Base-by-base conservation (phyloP, 2,113 vertebrate species). In the Dolichotis patagonum region DNA sequence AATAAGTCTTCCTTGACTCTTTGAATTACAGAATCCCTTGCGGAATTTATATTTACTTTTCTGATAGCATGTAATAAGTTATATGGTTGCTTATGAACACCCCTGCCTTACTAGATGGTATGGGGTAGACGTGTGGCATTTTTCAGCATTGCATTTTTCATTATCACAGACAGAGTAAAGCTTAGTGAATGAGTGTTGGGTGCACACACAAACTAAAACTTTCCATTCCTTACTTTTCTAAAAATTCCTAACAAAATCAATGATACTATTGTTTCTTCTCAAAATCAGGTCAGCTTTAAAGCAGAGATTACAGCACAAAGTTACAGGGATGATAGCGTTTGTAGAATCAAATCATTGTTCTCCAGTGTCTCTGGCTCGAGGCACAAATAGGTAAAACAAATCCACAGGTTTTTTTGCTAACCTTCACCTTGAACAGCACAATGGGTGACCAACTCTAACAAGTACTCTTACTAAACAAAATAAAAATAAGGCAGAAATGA, bases 211-310 rank as follows among this genome's bases (percentile, higher is more conserved):
- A 94, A 85, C 1, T 0, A 63, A 94, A 89, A 89, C 20, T 85
- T 94, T 73, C 22, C 22, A 65, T 17, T 19, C n/a, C 7, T 77
- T 75, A 16, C 11, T 90, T 97, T 82, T 84, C 46, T 75, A 85
- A 80, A 96, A 58, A 41, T 78, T 62, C 14, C 54, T 46, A 2
- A 71, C n/a, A 91, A 88, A 91, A 88, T 65, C 65, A 86, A 20
- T 77, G 62, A 75, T 54, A 88, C 20, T 46, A 26, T 30, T 95
- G 0, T 93, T 84, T 91, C 69, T 71, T 69, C 28, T 85, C 58
- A 85, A 94, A 97, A 85, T 19, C 2, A 49, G 84, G 67, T 7
- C 95, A 92, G n/a, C 67, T 90, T 35, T 75, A 88, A 96, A 75
- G 69, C 69, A 84, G 20, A 81, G 16, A 69, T 82, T 84, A 35